Evolutionary conservation across 2,113 vertebrate species (phyloP).

Genomic region (Dolichallabes microphthalmus): DNA sequence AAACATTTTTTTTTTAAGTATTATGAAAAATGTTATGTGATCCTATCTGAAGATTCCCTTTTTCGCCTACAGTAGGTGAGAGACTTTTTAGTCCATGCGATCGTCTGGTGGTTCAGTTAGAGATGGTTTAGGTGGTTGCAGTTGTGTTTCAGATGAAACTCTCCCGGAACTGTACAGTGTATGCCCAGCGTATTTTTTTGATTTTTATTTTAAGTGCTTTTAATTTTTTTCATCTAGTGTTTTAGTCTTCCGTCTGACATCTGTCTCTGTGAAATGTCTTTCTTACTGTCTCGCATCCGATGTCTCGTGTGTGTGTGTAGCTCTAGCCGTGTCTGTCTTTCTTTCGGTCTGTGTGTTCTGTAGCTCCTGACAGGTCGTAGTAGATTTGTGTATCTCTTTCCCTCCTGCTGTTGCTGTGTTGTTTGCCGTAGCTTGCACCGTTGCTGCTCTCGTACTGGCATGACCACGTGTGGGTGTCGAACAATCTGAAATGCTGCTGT

Average conservation of each 20-base stretch:
- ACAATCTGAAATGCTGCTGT: not conserved
- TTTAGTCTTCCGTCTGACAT: not conserved
- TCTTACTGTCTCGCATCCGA: not conserved
- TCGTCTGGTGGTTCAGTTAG: not conserved
- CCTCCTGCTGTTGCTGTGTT: slow-evolving; percentile 18
- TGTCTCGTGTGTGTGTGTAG: not conserved
- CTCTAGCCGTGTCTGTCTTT: not conserved
- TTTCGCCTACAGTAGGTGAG: too few species aligned
- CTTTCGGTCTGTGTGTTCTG: not conserved
- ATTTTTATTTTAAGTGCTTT: too few species aligned
- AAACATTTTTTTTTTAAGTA: too few species aligned
- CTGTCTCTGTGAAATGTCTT: not conserved
- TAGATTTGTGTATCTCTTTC: not conserved
- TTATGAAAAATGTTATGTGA: too few species aligned
- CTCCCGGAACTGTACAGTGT: not conserved
- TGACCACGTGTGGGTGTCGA: not conserved
- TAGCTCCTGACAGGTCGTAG: not conserved
- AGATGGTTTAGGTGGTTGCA: not conserved
- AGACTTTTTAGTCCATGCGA: not conserved
- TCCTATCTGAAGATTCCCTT: too few species aligned
- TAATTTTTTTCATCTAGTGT: slow-evolving; percentile 4
- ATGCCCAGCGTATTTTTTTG: not conserved
- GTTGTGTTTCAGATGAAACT: not conserved
- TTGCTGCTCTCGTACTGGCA: not conserved
- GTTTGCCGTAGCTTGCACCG: slow-evolving; percentile 6